phyloP scores from a whole-genome alignment of 2,113 vertebrate genomes.

The Xiphophorus hellerii region DNA sequence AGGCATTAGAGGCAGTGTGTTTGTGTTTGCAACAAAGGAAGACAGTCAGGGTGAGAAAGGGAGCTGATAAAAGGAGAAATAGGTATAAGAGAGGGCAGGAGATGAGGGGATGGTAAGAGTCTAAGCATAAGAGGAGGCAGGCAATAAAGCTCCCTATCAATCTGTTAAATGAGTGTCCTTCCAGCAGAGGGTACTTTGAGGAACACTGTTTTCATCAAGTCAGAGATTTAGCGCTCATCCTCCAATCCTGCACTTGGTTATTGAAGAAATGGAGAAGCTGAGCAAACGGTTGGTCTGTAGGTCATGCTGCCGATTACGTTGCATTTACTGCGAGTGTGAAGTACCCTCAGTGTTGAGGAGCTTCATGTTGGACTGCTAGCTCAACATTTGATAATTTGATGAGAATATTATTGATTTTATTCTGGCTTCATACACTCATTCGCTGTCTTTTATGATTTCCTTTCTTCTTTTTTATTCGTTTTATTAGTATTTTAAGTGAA shows the following conservation, averaged over 20 bases:
- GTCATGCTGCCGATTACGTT: slow-evolving; percentile 38
- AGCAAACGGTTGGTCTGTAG: slow-evolving; percentile 32
- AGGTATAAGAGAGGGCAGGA: slow-evolving; percentile 52
- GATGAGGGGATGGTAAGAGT: slow-evolving; percentile 44
- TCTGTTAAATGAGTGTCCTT: slow-evolving; percentile 75
- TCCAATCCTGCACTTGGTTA: slow-evolving; percentile 40
- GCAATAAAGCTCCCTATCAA: slow-evolving; percentile 76
- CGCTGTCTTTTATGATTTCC: background rate
- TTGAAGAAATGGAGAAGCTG: slow-evolving; percentile 13
- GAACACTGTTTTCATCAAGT: slow-evolving; percentile 11
- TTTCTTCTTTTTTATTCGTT: background rate
- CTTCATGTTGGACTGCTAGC: background rate
- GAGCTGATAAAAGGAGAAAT: slow-evolving; percentile 57
- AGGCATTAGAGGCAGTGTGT: slow-evolving; percentile 36
- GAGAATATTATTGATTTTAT: background rate
- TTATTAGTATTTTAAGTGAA: background rate
- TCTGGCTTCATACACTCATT: background rate
- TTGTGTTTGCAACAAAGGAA: slow-evolving; percentile 26
- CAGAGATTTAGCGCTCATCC: slow-evolving; percentile 54
- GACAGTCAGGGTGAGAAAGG: slow-evolving; percentile 24
- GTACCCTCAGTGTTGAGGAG: background rate
- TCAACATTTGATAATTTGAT: slow-evolving; percentile 1
- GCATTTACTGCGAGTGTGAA: slow-evolving; percentile 32
- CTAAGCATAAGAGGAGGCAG: slow-evolving; percentile 63
- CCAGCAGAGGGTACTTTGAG: slow-evolving; percentile 57